Evolutionary conservation across 2,113 vertebrate species (phyloP).

Genomic region (Cinclus cinclus): DNA sequence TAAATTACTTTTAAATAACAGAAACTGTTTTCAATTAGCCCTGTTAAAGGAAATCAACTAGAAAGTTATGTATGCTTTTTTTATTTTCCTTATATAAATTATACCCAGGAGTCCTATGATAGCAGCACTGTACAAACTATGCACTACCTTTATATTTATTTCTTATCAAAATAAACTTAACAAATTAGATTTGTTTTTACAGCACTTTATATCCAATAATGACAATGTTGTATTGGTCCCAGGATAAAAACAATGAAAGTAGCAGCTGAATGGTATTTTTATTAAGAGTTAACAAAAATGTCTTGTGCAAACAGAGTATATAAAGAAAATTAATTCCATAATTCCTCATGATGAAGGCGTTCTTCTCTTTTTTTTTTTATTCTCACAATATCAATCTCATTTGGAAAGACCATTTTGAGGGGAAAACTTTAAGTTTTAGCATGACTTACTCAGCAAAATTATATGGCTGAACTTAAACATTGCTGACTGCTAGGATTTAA

Average conservation of each 20-base stretch:
- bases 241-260: constrained; percentile 68
- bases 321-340: constrained; percentile 69
- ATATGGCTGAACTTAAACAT: constrained; percentile 21
- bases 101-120: constrained; percentile 68
- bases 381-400: constrained; percentile 57
- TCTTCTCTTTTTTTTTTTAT: constrained; percentile 38
- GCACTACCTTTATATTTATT: constrained; percentile 71
- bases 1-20: constrained; percentile 76
- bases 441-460: constrained; percentile 48
- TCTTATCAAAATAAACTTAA: constrained; percentile 74
- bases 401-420: constrained; percentile 44
- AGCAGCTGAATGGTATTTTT: constrained; percentile 66
- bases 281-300: constrained; percentile 71
- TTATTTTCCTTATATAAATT: constrained; percentile 74
- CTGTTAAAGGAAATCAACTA: constrained; percentile 67
- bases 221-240: constrained; percentile 65
- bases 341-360: constrained; percentile 53
- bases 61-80: constrained; percentile 70
- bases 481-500: constrained; percentile 41
- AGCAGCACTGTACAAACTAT: constrained; percentile 62
- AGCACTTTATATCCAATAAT: constrained; percentile 70
- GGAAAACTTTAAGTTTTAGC: constrained; percentile 48
- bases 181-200: constrained; percentile 72
- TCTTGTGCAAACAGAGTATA: constrained; percentile 46
- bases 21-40: constrained; percentile 77